phyloP scores from a whole-genome alignment of 1,140 invertebrate genomes.

The Drosophila auraria region DNA sequence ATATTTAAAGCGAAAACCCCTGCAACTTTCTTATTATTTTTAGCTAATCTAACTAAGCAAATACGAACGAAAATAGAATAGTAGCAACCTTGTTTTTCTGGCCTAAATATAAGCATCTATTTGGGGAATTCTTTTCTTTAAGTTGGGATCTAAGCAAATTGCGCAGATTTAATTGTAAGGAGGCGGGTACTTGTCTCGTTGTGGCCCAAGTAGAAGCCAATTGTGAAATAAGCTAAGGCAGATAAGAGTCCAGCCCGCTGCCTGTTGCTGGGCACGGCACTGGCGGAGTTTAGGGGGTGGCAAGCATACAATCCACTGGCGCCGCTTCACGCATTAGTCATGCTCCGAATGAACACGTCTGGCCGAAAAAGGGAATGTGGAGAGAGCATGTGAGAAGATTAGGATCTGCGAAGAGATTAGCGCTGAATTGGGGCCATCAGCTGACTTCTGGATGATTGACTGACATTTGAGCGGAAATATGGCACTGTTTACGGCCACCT shows the following conservation, averaged over 20 bases:
- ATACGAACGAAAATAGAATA: constrained; percentile 12
- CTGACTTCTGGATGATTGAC: constrained; percentile 52
- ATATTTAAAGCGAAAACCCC: constrained; percentile 6
- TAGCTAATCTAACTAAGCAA: constrained; percentile 8
- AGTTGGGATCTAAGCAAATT: background rate
- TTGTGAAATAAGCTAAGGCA: constrained; percentile 41
- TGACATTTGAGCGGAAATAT: constrained; percentile 31
- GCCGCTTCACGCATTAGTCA: constrained; percentile 47
- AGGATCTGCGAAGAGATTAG: constrained; percentile 33
- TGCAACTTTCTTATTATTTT: constrained; percentile 24
- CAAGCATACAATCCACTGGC: constrained; percentile 3
- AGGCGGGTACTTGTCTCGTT: background rate
- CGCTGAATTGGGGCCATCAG: constrained; percentile 40
- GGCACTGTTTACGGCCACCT: constrained; percentile 7
- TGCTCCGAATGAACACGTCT: constrained; percentile 23
- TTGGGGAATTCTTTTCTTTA: background rate
- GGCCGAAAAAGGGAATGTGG: constrained; percentile 25
- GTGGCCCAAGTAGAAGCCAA: background rate
- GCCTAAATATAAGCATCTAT: background rate
- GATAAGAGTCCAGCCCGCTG: constrained; percentile 27
- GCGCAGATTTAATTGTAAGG: constrained; percentile 19
- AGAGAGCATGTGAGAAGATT: constrained; percentile 33
- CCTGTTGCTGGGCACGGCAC: constrained; percentile 33
- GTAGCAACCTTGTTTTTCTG: background rate
- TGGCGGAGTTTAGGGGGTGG: constrained; percentile 8